Conservation (phyloP, 1,140 invertebrate species). For the Aphelinus atriplicis region DNA sequence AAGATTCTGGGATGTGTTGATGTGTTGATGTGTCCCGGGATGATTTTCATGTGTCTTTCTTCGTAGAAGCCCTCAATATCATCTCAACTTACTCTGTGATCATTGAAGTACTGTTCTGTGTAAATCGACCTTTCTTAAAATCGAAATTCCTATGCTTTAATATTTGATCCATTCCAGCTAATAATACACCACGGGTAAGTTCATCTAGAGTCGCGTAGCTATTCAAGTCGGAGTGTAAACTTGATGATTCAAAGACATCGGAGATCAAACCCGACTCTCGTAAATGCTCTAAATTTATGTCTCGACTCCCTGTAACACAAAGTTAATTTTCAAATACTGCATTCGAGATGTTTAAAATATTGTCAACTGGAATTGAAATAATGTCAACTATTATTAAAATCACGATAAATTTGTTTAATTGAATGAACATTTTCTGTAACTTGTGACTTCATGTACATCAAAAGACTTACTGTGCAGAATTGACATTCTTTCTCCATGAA, state of each 20-base stretch:
- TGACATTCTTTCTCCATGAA: conserved; percentile 61
- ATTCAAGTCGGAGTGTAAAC: conserved; percentile 48
- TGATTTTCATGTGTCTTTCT: too few relatives aligned
- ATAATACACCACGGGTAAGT: conserved; percentile 63
- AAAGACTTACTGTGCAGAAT: conserved; percentile 61
- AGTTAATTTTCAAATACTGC: too few relatives aligned
- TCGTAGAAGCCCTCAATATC: too few relatives aligned
- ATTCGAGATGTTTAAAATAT: too few relatives aligned
- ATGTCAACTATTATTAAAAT: too few relatives aligned
- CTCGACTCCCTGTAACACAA: conserved; percentile 60
- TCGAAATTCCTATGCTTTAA: conserved; percentile 60
- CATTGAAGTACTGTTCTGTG: conserved; percentile 52
- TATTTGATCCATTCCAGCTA: conserved; percentile 66
- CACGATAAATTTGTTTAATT: too few relatives aligned
- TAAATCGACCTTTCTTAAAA: conserved; percentile 64
- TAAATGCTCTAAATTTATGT: conserved; percentile 48
- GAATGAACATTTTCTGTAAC: too few relatives aligned
- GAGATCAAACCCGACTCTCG: conserved; percentile 54
- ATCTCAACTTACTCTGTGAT: conserved; percentile 62
- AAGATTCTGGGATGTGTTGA: background rate
- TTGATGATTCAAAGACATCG: conserved; percentile 17
- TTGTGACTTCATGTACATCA: background rate
- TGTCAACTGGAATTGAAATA: too few relatives aligned
- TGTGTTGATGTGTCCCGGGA: too few relatives aligned
- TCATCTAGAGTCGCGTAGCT: conserved; percentile 65